A percentile compares a stretch with the other conserved stretches of the same genome.
Conservation (phyloP, 2,888 invertebrate species). For the Pogonocherus hispidulus region DNA sequence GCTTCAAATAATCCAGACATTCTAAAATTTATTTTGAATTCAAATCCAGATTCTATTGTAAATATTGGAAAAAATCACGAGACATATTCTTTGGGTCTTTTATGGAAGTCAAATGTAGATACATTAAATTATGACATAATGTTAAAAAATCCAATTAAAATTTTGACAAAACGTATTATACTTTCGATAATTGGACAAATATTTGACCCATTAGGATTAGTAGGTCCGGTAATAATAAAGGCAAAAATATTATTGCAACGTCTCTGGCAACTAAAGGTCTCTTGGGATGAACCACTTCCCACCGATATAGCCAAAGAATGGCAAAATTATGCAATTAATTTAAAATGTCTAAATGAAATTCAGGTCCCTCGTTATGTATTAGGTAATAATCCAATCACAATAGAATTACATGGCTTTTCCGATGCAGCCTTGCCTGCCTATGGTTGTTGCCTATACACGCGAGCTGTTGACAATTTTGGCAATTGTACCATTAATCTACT, state of each 20-base stretch:
- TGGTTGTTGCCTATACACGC: constrained; percentile 37
- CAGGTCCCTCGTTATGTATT: constrained; percentile 21
- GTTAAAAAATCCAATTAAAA: no score
- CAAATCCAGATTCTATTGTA: not conserved
- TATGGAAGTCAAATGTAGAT: not conserved
- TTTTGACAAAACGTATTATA: constrained; percentile 25
- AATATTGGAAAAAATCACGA: not conserved
- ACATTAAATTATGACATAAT: not conserved
- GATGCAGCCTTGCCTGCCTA: constrained; percentile 36
- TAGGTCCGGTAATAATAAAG: constrained; percentile 8
- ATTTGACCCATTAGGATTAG: constrained; percentile 26
- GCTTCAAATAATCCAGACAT: not conserved
- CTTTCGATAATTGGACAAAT: constrained; percentile 25
- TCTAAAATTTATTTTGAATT: not conserved
- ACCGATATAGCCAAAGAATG: not conserved
- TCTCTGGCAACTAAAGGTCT: constrained; percentile 16
- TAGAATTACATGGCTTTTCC: constrained; percentile 39
- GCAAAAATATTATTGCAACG: constrained; percentile 29
- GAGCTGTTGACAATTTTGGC: not conserved
- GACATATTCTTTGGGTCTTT: not conserved
- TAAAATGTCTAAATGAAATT: constrained; percentile 2
- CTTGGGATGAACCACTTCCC: constrained; percentile 32
- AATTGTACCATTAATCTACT: constrained; percentile 25
- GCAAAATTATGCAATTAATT: not conserved
- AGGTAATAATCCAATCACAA: not conserved